Evolutionary conservation across 1,140 invertebrate genomes (phyloP).

Genomic region (Rhopalosiphum maidis): DNA sequence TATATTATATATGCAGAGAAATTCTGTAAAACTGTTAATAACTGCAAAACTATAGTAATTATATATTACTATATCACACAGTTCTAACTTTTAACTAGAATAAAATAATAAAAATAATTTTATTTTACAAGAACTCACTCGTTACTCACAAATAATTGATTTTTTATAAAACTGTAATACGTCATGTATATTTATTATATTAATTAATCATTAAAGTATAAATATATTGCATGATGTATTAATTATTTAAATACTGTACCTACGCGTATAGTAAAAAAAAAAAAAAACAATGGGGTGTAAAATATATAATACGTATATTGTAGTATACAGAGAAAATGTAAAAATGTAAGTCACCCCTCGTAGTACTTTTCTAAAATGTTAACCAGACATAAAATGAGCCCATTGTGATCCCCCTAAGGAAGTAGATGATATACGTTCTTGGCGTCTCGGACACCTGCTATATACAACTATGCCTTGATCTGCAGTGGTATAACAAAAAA

Average conservation of each 20-base stretch:
- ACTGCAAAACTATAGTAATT: neutral
- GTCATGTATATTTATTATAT: neutral
- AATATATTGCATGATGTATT: neutral
- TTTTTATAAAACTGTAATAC: neutral
- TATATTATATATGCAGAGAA: neutral
- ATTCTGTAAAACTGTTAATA: neutral
- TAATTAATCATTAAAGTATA: neutral
- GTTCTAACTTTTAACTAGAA: neutral
- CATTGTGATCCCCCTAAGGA: constrained; percentile 53
- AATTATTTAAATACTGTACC: neutral
- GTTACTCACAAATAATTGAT: neutral
- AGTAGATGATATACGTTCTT: constrained; percentile 49
- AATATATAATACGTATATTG: neutral
- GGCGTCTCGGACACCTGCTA: constrained; percentile 47
- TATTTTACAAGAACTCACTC: neutral
- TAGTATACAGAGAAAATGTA: constrained; percentile 3
- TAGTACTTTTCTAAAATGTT: constrained; percentile 36
- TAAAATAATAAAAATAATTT: neutral
- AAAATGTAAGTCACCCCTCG: constrained; percentile 42
- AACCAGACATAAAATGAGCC: constrained; percentile 49
- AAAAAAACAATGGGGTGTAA: neutral
- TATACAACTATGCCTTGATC: constrained; percentile 15
- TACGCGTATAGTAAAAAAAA: neutral
- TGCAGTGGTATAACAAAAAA: neutral
- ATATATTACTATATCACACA: neutral